Percentiles rank a stretch among this genome's conserved stretches.
Conservation (phyloP, 2,888 invertebrate species). For the Biston stratarius region DNA sequence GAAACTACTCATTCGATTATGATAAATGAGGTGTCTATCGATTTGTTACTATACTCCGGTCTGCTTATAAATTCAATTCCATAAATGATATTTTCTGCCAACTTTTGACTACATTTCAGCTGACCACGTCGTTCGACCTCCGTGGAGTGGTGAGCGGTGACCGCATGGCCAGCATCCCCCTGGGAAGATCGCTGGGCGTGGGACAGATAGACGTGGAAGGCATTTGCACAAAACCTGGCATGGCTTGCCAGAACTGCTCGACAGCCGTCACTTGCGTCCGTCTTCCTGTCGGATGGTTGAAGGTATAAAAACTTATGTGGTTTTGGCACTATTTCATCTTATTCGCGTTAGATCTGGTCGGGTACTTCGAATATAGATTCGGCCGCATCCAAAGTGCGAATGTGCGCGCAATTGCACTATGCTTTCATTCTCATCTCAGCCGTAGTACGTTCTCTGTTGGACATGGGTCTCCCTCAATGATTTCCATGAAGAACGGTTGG, state of each 20-base stretch:
- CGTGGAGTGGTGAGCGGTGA: slow-evolving; percentile 74
- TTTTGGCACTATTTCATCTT: not conserved
- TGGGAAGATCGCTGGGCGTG: slow-evolving; percentile 69
- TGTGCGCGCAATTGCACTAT: too few relatives aligned
- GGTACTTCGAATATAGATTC: too few relatives aligned
- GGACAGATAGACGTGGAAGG: slow-evolving; percentile 79
- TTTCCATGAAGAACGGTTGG: too few relatives aligned
- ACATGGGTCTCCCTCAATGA: too few relatives aligned
- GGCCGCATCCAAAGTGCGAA: too few relatives aligned
- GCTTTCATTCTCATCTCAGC: too few relatives aligned
- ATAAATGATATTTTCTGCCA: too few relatives aligned
- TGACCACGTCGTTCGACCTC: slow-evolving; percentile 68
- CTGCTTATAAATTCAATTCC: too few relatives aligned
- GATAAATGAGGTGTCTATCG: too few relatives aligned
- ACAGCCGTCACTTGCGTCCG: slow-evolving; percentile 71
- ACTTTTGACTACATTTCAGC: slow-evolving; percentile 48
- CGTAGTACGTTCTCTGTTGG: too few relatives aligned
- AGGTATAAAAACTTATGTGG: slow-evolving; percentile 54
- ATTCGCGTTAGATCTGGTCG: not conserved
- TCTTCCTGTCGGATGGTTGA: slow-evolving; percentile 75
- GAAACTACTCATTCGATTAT: too few relatives aligned
- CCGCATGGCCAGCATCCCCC: slow-evolving; percentile 74
- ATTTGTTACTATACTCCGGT: too few relatives aligned
- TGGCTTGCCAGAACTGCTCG: slow-evolving; percentile 75
- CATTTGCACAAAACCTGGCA: slow-evolving; percentile 68